phyloP scores from a whole-genome alignment of 2,797 vertebrate species.

The Coilia nasus region DNA sequence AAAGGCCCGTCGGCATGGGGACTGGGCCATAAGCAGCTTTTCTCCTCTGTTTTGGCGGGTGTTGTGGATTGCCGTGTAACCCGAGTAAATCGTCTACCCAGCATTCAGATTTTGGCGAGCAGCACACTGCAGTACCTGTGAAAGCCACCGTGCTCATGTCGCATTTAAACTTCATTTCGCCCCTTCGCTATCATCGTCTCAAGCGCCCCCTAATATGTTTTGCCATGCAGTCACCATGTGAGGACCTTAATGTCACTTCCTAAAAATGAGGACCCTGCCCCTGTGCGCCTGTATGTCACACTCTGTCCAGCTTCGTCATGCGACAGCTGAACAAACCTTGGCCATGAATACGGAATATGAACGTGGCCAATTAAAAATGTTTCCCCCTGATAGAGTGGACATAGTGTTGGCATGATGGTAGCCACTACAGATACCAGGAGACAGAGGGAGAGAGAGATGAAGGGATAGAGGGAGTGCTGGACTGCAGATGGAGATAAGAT shows the following conservation, averaged over 20 bases:
- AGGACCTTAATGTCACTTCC: not conserved
- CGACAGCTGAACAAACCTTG: not conserved
- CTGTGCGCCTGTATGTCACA: not conserved
- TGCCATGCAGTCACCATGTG: not conserved
- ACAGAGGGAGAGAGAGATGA: no score
- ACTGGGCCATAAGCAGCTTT: constrained; percentile 5
- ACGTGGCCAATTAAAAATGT: not conserved
- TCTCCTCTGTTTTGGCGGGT: not conserved
- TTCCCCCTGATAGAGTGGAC: not conserved
- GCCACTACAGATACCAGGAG: not conserved
- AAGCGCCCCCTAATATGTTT: not conserved
- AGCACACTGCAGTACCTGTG: not conserved
- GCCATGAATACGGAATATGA: not conserved
- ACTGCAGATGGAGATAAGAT: not conserved
- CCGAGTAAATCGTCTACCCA: constrained; percentile 9
- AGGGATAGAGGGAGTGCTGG: not conserved
- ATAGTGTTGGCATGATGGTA: not conserved
- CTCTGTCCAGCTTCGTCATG: not conserved
- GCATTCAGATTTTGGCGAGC: not conserved
- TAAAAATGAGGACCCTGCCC: not conserved
- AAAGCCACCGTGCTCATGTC: not conserved
- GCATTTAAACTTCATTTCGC: not conserved
- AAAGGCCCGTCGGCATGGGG: not conserved
- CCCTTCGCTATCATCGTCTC: not conserved
- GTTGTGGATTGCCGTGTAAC: not conserved